These are phyloP conservation scores for Nasonia longicornis DNA, from an alignment of 1,140 invertebrate species.

Conservation along the genomic window DNA sequence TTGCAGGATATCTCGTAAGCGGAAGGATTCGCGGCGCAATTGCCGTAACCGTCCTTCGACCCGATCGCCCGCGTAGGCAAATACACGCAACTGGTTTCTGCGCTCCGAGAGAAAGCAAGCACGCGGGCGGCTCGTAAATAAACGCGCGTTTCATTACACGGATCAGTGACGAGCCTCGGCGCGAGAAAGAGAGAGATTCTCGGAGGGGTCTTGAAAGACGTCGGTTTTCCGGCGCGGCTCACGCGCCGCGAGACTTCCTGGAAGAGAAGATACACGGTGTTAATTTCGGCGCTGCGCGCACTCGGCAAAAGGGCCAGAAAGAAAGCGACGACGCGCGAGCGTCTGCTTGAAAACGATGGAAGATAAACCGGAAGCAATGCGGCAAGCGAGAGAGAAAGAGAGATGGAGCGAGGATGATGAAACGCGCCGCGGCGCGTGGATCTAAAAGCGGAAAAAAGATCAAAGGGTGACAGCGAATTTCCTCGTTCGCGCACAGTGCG, in stretches of 20 bases:
- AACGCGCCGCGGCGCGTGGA: neutral
- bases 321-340: neutral
- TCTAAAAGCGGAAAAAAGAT: slow-evolving; percentile 35
- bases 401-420: slow-evolving; percentile 5
- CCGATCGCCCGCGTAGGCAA: too few species aligned
- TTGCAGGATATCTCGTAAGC: neutral
- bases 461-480: slow-evolving; percentile 17
- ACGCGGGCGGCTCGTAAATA: neutral
- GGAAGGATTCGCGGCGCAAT: neutral
- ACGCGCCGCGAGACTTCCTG: slow-evolving; percentile 10
- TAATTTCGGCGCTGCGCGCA: slow-evolving; percentile 27
- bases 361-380: slow-evolving; percentile 31
- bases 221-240: neutral
- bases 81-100: too few species aligned
- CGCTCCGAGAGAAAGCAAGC: neutral
- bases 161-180: neutral
- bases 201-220: neutral
- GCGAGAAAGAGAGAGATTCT: neutral
- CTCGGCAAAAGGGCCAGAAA: slow-evolving; percentile 2
- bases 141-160: neutral
- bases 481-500: neutral
- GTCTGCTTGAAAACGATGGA: slow-evolving; percentile 16
- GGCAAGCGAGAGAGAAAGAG: slow-evolving; percentile 11
- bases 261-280: slow-evolving; percentile 36
- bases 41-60: neutral